A percentile compares a stretch with the other conserved stretches of the same genome.
These are phyloP conservation scores for Datnioides undecimradiatus DNA, from an alignment of 2,113 vertebrate species.

Conservation along the genomic window DNA sequence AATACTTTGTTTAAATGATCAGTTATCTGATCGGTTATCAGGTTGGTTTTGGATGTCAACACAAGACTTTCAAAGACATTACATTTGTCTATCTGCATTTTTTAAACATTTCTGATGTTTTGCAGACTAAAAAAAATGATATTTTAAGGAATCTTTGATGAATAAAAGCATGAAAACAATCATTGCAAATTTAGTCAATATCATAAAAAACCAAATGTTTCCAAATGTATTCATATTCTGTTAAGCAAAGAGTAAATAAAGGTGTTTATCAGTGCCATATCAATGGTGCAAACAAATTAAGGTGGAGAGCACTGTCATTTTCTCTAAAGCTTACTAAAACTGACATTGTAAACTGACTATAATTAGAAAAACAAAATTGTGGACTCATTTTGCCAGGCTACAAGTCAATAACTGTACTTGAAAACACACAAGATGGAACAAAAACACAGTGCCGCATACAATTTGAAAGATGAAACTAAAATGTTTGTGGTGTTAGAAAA, in stretches of 20 bases:
- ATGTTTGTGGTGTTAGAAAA: too few relatives aligned
- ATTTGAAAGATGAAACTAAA: too few relatives aligned
- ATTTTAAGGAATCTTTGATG: neutral
- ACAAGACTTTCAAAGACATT: too few relatives aligned
- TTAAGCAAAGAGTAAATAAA: neutral
- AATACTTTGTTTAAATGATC: too few relatives aligned
- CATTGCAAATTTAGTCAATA: neutral
- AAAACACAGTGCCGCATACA: neutral
- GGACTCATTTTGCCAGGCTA: neutral
- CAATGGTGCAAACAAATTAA: neutral
- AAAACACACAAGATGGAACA: too few relatives aligned
- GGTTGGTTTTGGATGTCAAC: too few relatives aligned
- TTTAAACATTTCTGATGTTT: neutral
- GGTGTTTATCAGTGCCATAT: too few relatives aligned
- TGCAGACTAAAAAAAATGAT: neutral
- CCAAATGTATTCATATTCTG: neutral
- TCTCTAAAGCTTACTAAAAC: neutral
- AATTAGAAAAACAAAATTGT: neutral
- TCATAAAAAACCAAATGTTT: neutral
- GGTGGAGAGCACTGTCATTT: neutral
- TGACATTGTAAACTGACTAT: neutral
- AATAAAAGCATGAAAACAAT: neutral
- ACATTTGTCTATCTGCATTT: too few relatives aligned
- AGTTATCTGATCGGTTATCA: too few relatives aligned
- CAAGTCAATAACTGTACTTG: neutral